phyloP scores from a whole-genome alignment of 2,797 vertebrate species.

The Sebastes umbrosus region DNA sequence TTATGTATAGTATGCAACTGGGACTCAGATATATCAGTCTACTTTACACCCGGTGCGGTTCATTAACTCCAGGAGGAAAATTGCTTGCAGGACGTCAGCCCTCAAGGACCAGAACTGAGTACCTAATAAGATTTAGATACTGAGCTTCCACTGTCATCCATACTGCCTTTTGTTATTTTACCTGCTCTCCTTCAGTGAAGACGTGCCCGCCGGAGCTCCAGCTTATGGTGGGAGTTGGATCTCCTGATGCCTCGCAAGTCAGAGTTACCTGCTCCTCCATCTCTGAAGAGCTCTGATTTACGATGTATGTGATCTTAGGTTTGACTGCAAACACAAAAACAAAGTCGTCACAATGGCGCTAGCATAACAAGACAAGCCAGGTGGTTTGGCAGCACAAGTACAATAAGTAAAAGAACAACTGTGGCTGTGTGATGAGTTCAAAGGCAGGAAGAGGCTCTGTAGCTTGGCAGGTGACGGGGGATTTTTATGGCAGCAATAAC shows the following conservation, averaged over 20 bases:
- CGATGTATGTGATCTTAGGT: slow-evolving; percentile 95
- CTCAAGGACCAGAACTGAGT: slow-evolving; percentile 4
- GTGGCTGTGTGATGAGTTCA: slow-evolving; percentile 43
- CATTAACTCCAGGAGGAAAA: slow-evolving; percentile 29
- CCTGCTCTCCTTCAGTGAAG: slow-evolving; percentile 96
- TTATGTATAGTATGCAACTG: not conserved
- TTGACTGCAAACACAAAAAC: slow-evolving; percentile 84
- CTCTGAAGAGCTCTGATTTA: slow-evolving; percentile 93
- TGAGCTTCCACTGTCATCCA: not conserved
- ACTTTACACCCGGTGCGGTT: slow-evolving; percentile 9
- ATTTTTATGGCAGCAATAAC: slow-evolving; percentile 36
- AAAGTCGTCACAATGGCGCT: slow-evolving; percentile 15
- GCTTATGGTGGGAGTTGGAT: slow-evolving; percentile 95
- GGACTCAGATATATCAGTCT: slow-evolving; percentile 3
- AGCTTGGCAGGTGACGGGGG: slow-evolving; percentile 36
- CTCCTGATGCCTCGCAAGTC: slow-evolving; percentile 96
- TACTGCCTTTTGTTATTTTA: slow-evolving; percentile 59
- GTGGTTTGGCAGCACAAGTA: slow-evolving; percentile 23
- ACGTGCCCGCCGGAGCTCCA: slow-evolving; percentile 90
- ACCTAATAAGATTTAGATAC: not conserved
- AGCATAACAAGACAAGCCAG: slow-evolving; percentile 1
- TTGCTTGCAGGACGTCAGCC: slow-evolving; percentile 1
- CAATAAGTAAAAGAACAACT: slow-evolving; percentile 26
- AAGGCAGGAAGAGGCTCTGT: slow-evolving; percentile 31
- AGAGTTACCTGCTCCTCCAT: slow-evolving; percentile 94